A percentile compares a stretch with the other conserved stretches of the same genome.
Conservation (phyloP, 2,797 vertebrate genomes). For the Alfaro cultratus region DNA sequence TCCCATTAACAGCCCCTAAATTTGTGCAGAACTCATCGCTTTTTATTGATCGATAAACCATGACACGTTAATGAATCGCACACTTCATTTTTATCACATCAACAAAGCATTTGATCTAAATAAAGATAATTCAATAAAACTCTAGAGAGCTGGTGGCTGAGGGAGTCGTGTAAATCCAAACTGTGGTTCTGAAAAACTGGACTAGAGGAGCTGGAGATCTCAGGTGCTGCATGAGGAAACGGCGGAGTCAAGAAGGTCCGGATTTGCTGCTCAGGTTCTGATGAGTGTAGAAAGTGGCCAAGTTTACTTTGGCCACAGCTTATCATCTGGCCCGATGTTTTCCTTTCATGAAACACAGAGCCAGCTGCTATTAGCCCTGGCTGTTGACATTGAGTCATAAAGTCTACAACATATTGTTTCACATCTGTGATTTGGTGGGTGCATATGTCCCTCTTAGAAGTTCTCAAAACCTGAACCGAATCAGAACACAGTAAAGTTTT, state of each 20-base stretch:
- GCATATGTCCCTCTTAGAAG: slow-evolving; percentile 23
- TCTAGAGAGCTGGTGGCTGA: not conserved
- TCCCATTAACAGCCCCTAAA: slow-evolving; percentile 33
- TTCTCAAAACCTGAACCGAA: slow-evolving; percentile 28
- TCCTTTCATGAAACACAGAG: slow-evolving; percentile 54
- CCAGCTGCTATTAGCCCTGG: slow-evolving; percentile 70
- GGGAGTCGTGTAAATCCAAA: slow-evolving; percentile 13
- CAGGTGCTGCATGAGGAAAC: slow-evolving; percentile 46
- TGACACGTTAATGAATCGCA: slow-evolving; percentile 34
- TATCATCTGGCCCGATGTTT: slow-evolving; percentile 68
- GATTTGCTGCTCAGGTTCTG: slow-evolving; percentile 56
- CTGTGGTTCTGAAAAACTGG: not conserved
- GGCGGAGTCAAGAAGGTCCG: slow-evolving; percentile 45
- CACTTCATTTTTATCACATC: slow-evolving; percentile 19
- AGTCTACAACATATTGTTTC: slow-evolving; percentile 45
- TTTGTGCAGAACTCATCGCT: slow-evolving; percentile 19
- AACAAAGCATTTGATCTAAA: slow-evolving; percentile 29
- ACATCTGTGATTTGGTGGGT: slow-evolving; percentile 31
- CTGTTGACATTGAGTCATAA: slow-evolving; percentile 32
- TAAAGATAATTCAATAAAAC: slow-evolving; percentile 28
- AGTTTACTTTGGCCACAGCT: slow-evolving; percentile 75
- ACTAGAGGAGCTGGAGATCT: slow-evolving; percentile 17
- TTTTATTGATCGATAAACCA: slow-evolving; percentile 36
- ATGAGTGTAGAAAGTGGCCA: slow-evolving; percentile 67
- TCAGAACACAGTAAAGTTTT: slow-evolving; percentile 2